Evolutionary conservation across 2,888 invertebrate genomes (phyloP).

Genomic region (Diplazon laetatorius): DNA sequence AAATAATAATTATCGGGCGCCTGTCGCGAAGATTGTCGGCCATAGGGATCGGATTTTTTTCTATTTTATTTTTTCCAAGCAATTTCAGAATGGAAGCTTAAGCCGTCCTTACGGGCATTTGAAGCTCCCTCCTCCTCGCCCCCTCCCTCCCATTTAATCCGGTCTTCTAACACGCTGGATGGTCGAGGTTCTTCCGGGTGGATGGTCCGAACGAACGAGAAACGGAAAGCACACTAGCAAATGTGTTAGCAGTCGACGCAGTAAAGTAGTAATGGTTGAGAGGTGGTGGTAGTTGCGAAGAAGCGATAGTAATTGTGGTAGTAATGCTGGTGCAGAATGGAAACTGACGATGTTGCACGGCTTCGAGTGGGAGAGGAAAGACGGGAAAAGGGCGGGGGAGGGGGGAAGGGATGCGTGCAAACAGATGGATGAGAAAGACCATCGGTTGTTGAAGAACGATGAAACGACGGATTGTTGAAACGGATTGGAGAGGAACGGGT

Average conservation of each 20-base stretch:
- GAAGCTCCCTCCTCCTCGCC: slow-evolving; percentile 66
- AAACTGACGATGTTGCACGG: slow-evolving; percentile 1
- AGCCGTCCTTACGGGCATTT: slow-evolving; percentile 63
- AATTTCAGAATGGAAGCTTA: slow-evolving; percentile 73
- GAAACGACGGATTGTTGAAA: neutral
- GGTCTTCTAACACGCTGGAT: slow-evolving; percentile 66
- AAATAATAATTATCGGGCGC: slow-evolving; percentile 44
- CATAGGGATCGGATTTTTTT: slow-evolving; percentile 69
- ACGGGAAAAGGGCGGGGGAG: too few species aligned
- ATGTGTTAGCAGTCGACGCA: slow-evolving; percentile 7
- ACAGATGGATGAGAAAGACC: neutral
- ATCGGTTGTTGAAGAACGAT: neutral
- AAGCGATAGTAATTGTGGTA: too few species aligned
- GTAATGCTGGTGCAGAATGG: neutral
- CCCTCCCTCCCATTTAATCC: too few species aligned
- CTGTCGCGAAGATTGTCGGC: slow-evolving; percentile 51
- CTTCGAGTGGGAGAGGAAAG: too few species aligned
- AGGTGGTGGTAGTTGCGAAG: neutral
- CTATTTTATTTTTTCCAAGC: slow-evolving; percentile 68
- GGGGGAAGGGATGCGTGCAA: slow-evolving; percentile 8
- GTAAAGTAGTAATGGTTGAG: neutral
- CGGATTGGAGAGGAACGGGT: neutral
- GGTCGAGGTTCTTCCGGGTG: slow-evolving; percentile 50
- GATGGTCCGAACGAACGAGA: slow-evolving; percentile 53
- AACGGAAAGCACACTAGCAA: slow-evolving; percentile 5